These are phyloP conservation scores for Hestina assimilis DNA, from an alignment of 1,140 invertebrate genomes.

Conservation along the genomic window DNA sequence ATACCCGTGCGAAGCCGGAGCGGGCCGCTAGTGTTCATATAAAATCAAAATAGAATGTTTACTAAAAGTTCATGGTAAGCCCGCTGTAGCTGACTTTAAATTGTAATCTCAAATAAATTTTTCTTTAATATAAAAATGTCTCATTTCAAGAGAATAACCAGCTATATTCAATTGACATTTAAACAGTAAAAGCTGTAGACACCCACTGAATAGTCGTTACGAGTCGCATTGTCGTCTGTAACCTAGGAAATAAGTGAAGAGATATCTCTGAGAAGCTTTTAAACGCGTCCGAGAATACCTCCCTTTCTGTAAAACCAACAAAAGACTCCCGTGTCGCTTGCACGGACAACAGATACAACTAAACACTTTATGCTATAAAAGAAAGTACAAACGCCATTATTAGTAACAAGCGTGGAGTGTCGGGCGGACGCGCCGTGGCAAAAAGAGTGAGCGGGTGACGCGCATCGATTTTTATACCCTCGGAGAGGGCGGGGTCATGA, in stretches of 20 bases:
- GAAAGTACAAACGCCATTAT: conserved; percentile 72
- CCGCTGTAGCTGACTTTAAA: too few species aligned
- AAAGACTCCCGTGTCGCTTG: conserved; percentile 63
- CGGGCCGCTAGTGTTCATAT: too few species aligned
- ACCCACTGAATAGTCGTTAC: conserved; percentile 46
- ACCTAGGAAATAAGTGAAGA: conserved; percentile 60
- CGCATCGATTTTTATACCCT: conserved; percentile 76
- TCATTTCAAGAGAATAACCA: conserved; percentile 25
- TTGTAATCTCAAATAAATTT: background rate
- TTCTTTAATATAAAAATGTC: conserved; percentile 20
- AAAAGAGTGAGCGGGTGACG: conserved; percentile 57
- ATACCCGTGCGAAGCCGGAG: too few species aligned
- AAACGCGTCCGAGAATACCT: conserved; percentile 59
- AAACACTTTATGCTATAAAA: conserved; percentile 73
- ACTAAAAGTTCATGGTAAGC: too few species aligned
- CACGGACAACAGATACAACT: conserved; percentile 69
- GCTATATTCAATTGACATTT: conserved; percentile 42
- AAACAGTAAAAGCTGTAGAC: conserved; percentile 38
- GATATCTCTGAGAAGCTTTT: conserved; percentile 57
- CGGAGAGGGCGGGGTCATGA: conserved; percentile 63
- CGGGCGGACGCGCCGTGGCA: conserved; percentile 53
- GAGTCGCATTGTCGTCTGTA: conserved; percentile 42
- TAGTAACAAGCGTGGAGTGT: conserved; percentile 69
- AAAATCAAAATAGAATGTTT: too few species aligned
- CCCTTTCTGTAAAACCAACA: conserved; percentile 58